Base-by-base conservation (phyloP, 2,888 invertebrate species). In the Napeogenes sylphis region DNA sequence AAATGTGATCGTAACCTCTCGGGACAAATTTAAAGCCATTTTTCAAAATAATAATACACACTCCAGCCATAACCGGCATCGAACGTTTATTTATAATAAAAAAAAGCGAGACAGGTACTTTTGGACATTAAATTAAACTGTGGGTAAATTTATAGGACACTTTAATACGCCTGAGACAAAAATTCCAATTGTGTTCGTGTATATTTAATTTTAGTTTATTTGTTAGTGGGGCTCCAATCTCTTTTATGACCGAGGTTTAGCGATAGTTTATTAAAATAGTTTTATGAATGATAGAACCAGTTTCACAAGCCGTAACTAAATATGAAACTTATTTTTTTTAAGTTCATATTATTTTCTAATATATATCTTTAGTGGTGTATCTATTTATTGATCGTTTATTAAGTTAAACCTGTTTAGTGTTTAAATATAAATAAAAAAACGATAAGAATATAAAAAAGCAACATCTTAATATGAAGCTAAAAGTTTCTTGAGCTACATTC, bases 201-300 rank as follows among this genome's bases (percentile, higher is more conserved):
- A 89, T 90, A 90, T 90, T 90, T 90, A 90, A 90, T 90, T 87
- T 90, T 88, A 83, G 85, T 90, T 88, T 90, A 88, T 90, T 89
- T 90, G 88, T 88, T 88, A 87, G 85, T 78, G 79, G 78, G 80
- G 77, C 77, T 84, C 85, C 85, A 85, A 85, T 85, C 84, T 87
- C 83, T 85, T 90, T 88, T 88, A 89, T 82, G 82, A 77, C 73
- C 71, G 76, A 77, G 83, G 85, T 86, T 88, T 86, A 87, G 85
- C 81, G 82, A 85, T 84, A 82, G 82, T 84, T 85, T 86, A 86
- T 88, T 86, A 86, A 86, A 87, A 87, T 86, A 85, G 86, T 85
- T 87, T 86, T 84, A 87, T 88, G 85, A 87, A 87, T 87, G 83
- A 84, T 83, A 81, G 81, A 87, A 87, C 87, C 81, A 72, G 87